Conservation (phyloP, 2,797 vertebrate species). For the Synanceia verrucosa region DNA sequence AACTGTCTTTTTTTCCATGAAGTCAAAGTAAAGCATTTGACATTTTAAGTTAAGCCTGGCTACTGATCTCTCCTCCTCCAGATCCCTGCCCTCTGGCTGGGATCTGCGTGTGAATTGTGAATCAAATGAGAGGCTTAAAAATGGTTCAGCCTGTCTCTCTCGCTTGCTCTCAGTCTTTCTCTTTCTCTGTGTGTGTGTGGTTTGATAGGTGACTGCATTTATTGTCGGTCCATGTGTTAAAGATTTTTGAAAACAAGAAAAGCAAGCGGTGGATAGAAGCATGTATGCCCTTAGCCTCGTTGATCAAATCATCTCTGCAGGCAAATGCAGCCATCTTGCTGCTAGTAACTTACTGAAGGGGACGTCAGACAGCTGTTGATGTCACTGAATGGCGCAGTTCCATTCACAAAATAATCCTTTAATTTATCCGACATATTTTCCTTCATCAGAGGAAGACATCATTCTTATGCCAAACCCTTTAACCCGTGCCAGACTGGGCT, state of each 20-base stretch:
- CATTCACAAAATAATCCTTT: slow-evolving; percentile 39
- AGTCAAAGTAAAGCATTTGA: slow-evolving; percentile 75
- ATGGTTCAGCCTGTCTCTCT: slow-evolving; percentile 51
- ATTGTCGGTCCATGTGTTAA: slow-evolving; percentile 36
- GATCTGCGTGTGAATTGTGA: slow-evolving; percentile 69
- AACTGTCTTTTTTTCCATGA: slow-evolving; percentile 73
- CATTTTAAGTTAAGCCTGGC: slow-evolving; percentile 75
- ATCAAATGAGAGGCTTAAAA: slow-evolving; percentile 69
- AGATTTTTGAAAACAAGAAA: slow-evolving; percentile 36
- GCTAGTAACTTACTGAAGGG: slow-evolving; percentile 34
- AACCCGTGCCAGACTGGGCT: slow-evolving; percentile 52
- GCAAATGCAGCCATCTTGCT: slow-evolving; percentile 34
- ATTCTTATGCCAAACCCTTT: slow-evolving; percentile 61
- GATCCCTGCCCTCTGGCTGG: slow-evolving; percentile 73
- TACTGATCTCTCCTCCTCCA: slow-evolving; percentile 72
- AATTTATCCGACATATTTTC: slow-evolving; percentile 7
- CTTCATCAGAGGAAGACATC: slow-evolving; percentile 23
- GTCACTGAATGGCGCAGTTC: slow-evolving; percentile 43
- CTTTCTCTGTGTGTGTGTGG: slow-evolving; percentile 13
- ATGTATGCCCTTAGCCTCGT: slow-evolving; percentile 12
- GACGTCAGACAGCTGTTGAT: slow-evolving; percentile 31
- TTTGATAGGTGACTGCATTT: slow-evolving; percentile 28
- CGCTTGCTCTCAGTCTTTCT: slow-evolving; percentile 14
- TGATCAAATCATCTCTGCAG: slow-evolving; percentile 30
- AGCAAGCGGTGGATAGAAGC: slow-evolving; percentile 13